These are phyloP conservation scores for Ctena decussata DNA, from an alignment of 2,888 invertebrate genomes.

Conservation along the genomic window DNA sequence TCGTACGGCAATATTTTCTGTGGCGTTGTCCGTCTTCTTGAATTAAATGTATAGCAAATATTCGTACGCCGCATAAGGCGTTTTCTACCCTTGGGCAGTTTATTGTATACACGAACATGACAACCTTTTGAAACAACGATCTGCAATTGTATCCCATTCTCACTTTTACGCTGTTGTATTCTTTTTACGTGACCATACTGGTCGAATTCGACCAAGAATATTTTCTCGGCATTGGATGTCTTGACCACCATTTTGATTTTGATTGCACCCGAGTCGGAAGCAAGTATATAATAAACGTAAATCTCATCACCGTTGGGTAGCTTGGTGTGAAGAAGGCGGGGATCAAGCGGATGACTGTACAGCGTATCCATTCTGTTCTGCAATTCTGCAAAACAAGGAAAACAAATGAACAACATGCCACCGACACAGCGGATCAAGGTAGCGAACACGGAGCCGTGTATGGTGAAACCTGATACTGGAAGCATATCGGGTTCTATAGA, in stretches of 20 bases:
- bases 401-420: neutral
- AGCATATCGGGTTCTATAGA: too few relatives aligned
- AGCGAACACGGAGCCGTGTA: too few relatives aligned
- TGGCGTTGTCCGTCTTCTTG: neutral
- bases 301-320: conserved; percentile 12
- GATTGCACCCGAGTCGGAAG: neutral
- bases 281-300: neutral
- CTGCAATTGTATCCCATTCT: neutral
- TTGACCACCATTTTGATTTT: neutral
- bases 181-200: conserved; percentile 9
- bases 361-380: neutral
- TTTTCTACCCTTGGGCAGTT: neutral
- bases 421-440: too few relatives aligned
- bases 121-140: neutral
- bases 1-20: neutral
- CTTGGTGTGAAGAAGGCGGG: neutral
- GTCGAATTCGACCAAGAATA: conserved; percentile 10
- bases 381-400: neutral
- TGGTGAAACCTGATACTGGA: too few relatives aligned
- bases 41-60: neutral
- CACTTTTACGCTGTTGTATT: neutral
- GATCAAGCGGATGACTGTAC: conserved; percentile 37
- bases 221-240: neutral
- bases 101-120: neutral
- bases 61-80: neutral